A percentile compares a stretch with the other conserved stretches of the same genome.
phyloP scores from a whole-genome alignment of 2,113 vertebrate genomes.

The Albula glossodonta region DNA sequence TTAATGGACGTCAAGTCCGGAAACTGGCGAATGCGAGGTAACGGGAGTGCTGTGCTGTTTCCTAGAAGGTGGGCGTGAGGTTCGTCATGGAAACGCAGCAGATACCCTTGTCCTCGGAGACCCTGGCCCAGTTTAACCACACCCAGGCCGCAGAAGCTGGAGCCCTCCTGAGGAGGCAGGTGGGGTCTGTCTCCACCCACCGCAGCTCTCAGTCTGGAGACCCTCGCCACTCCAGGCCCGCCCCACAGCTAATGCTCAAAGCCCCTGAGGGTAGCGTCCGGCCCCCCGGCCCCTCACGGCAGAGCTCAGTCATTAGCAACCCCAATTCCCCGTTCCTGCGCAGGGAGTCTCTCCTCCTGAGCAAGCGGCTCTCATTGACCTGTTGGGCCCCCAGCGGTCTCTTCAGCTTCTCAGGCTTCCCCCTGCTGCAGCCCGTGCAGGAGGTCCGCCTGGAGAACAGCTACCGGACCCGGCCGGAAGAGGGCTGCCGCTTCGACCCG shows the following conservation, averaged over 20 bases:
- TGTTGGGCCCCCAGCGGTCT: conserved; percentile 58
- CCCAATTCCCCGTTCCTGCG: conserved; percentile 8
- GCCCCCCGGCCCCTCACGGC: conserved; percentile 55
- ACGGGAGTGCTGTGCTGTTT: conserved; percentile 1
- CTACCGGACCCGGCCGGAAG: conserved; percentile 54
- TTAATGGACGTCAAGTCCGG: neutral
- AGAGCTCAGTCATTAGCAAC: conserved; percentile 59
- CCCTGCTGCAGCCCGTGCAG: conserved; percentile 52
- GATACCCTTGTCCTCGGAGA: conserved; percentile 43
- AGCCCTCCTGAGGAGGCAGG: neutral
- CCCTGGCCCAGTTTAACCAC: conserved; percentile 40
- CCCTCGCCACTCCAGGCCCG: conserved; percentile 16
- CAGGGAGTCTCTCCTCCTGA: conserved; percentile 25
- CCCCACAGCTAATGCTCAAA: conserved; percentile 32
- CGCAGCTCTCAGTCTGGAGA: conserved; percentile 53
- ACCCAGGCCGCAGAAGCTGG: conserved; percentile 19
- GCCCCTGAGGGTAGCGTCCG: conserved; percentile 38
- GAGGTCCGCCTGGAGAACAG: conserved; percentile 59
- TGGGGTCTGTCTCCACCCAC: conserved; percentile 30
- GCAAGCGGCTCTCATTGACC: conserved; percentile 62
- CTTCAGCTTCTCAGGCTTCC: conserved; percentile 72
- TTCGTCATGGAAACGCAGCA: conserved; percentile 42
- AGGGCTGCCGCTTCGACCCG: conserved; percentile 56
- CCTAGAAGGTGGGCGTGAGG: neutral
- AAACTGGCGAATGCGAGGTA: neutral